Conservation (phyloP, 2,797 vertebrate genomes). For the Loriculus beryllinus region DNA sequence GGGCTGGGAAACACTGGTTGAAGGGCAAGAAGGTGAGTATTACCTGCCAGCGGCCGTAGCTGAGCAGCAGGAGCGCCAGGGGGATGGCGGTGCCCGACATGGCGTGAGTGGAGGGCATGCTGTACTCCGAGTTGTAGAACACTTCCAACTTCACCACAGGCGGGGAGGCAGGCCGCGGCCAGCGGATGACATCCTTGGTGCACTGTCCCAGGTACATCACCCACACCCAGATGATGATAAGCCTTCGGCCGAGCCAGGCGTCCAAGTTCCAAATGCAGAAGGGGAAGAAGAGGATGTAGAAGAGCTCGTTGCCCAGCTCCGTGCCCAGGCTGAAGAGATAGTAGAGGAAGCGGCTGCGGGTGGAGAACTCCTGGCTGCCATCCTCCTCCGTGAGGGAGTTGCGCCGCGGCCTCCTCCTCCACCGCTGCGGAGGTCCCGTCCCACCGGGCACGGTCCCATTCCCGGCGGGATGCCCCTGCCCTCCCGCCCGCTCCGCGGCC, state of each 20-base stretch:
- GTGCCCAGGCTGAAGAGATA: constrained; percentile 92
- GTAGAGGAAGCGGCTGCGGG: constrained; percentile 84
- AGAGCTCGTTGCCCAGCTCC: constrained; percentile 94
- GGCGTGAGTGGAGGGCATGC: constrained; percentile 98
- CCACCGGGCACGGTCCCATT: constrained; percentile 31
- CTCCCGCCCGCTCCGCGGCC: neutral
- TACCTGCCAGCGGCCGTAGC: constrained; percentile 92
- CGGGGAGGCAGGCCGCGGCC: constrained; percentile 90
- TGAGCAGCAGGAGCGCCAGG: constrained; percentile 86
- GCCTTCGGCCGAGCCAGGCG: constrained; percentile 83
- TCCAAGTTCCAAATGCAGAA: constrained; percentile 94
- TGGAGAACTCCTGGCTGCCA: constrained; percentile 81
- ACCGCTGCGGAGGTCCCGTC: neutral
- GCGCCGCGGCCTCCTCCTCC: constrained; percentile 77
- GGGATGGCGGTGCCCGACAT: constrained; percentile 98
- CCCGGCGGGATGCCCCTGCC: constrained; percentile 39
- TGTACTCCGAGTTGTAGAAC: constrained; percentile 98
- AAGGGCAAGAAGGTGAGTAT: neutral
- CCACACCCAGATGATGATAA: constrained; percentile 92
- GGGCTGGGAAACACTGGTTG: neutral
- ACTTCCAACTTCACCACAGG: constrained; percentile 95
- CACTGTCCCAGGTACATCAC: constrained; percentile 98
- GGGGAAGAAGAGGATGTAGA: constrained; percentile 94
- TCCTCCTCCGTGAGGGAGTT: constrained; percentile 90
- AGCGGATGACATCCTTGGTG: constrained; percentile 92